These are phyloP conservation scores for Bubo scandiacus DNA, from an alignment of 2,113 vertebrate genomes.

Conservation along the genomic window DNA sequence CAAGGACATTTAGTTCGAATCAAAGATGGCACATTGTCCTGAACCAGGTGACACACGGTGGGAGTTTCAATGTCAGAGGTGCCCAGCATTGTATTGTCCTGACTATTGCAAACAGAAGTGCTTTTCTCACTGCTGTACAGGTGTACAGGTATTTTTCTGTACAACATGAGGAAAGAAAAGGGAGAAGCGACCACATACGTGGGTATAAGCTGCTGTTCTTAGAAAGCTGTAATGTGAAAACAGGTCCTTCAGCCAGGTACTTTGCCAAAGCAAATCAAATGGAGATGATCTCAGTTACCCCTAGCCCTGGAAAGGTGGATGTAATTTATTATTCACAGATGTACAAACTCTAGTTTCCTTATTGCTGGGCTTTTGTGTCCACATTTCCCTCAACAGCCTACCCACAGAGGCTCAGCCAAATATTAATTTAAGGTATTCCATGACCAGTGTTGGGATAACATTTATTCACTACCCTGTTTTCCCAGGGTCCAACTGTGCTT, in stretches of 20 bases:
- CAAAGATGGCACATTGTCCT: neutral
- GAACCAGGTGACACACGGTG: fast-evolving
- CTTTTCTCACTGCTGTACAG: neutral
- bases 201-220: neutral
- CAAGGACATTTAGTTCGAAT: neutral
- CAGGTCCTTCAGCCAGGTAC: neutral
- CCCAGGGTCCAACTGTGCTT: neutral
- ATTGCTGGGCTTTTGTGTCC: neutral
- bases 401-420: neutral
- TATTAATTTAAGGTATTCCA: neutral
- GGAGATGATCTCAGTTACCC: neutral
- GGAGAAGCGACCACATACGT: neutral
- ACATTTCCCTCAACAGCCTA: neutral
- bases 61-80: neutral
- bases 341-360: neutral
- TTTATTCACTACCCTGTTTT: neutral
- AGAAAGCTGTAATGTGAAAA: neutral
- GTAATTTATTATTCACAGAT: neutral
- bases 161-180: neutral
- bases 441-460: neutral
- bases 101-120: neutral
- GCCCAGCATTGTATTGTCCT: neutral
- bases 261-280: neutral
- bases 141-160: neutral
- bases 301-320: fast-evolving